Evolutionary conservation across 2,113 vertebrate genomes (phyloP), one percentile per base, ranked within the genome.

Genomic region (Jaculus jaculus): DNA sequence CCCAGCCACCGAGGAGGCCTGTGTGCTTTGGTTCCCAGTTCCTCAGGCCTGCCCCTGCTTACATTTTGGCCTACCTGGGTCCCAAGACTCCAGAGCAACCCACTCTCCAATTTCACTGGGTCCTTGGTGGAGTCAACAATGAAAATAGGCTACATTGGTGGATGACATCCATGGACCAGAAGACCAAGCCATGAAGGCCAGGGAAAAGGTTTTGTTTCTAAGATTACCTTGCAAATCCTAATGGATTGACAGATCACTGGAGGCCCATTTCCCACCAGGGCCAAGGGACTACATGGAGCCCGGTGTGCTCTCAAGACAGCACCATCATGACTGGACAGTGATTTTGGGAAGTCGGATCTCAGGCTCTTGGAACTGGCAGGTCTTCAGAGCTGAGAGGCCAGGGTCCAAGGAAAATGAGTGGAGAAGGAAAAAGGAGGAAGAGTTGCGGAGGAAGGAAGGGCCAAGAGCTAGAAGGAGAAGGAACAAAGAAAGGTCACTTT

Each of bases 91-190:
- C 37, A 18, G 21, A 85, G 39, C 63, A 37, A 88, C 54, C 34
- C 77, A 63, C 84, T 16, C 61, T 77, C 68, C 72, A 51, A 78
- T 81, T 83, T 91, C 54, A 7, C 65, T 37, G 73, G 39, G 20
- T 90, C 65, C 20, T 51, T 83, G 24, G 73, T 51, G 60, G 42
- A 32, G 91, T 95, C 87, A 79, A 90, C 89, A 81, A 13, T 63
- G 92, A 71, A 84, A 93, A 86, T 2, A 18, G 17, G 42, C n/a
- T 7, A n/a, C 61, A 78, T 3, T 18, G 6, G 1, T 15, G 81
- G 81, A 65, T 54, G 81, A 51, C n/a, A 39, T 26, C 73, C 28
- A 75, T 63, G 80, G 63, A 65, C 28, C 51, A 71, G 47, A 96
- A 90, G 78, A 77, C 69, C 39, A 30, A 81, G 63, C 16, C 63